Evolutionary conservation across 2,888 invertebrate species (phyloP).

Genomic region (Ryuthela nishihirai): DNA sequence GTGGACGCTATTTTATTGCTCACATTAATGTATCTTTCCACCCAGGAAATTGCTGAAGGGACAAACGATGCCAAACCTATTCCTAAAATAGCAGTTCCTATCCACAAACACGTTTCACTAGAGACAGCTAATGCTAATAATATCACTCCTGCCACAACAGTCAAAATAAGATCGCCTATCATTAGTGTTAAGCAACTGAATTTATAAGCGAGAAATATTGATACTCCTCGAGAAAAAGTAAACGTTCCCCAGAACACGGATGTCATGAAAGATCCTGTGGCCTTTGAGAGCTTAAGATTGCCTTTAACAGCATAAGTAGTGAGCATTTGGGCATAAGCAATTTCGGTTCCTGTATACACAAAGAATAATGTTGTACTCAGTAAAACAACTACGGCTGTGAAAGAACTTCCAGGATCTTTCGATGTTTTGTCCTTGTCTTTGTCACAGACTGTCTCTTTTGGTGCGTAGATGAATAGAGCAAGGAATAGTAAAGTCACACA

Average conservation of each 20-base stretch:
- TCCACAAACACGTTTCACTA: conserved; percentile 48
- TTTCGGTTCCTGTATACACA: conserved; percentile 52
- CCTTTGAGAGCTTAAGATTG: conserved; percentile 46
- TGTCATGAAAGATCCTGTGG: conserved; percentile 48
- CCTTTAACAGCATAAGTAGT: conserved; percentile 49
- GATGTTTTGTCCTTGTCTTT: neutral
- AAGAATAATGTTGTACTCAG: conserved; percentile 9
- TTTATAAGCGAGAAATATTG: conserved; percentile 51
- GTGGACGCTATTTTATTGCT: conserved; percentile 52
- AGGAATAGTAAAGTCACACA: conserved; percentile 49
- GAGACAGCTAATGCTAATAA: conserved; percentile 45
- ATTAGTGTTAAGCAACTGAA: conserved; percentile 51
- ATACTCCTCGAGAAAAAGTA: conserved; percentile 46
- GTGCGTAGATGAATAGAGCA: conserved; percentile 25
- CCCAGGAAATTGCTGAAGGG: conserved; percentile 53
- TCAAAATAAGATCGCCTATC: conserved; percentile 47
- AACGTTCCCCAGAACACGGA: conserved; percentile 53
- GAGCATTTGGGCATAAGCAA: conserved; percentile 51
- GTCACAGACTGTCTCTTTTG: conserved; percentile 1
- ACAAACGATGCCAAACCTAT: conserved; percentile 53
- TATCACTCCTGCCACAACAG: conserved; percentile 47
- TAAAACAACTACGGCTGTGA: neutral
- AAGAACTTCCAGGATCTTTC: neutral
- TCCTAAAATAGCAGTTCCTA: conserved; percentile 50
- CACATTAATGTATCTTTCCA: conserved; percentile 51